Evolutionary conservation across 2,113 vertebrate genomes (phyloP).

Genomic region (Leptodactylus fuscus): DNA sequence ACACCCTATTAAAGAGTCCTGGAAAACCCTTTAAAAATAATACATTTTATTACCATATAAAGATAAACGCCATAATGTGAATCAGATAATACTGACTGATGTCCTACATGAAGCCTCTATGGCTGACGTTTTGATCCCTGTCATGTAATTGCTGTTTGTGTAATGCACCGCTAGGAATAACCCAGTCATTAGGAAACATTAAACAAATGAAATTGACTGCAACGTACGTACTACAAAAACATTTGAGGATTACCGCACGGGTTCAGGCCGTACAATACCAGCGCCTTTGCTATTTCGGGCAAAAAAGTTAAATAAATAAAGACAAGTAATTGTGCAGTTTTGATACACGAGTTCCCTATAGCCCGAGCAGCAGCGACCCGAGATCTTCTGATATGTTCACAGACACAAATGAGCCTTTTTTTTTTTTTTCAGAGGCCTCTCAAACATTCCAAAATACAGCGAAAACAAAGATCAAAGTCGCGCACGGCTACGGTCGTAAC

Average conservation of each 20-base stretch:
- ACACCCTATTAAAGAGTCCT: too few relatives aligned
- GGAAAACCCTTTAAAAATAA: too few relatives aligned
- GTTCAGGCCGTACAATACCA: not conserved
- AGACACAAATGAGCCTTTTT: constrained; percentile 45
- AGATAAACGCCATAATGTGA: too few relatives aligned
- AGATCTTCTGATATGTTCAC: constrained; percentile 44
- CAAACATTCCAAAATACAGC: constrained; percentile 60
- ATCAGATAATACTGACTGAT: too few relatives aligned
- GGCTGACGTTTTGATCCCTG: not conserved
- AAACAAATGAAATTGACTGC: not conserved
- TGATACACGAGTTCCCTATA: not conserved
- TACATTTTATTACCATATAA: too few relatives aligned
- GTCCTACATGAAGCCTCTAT: too few relatives aligned
- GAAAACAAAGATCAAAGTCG: constrained; percentile 62
- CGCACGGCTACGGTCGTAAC: constrained; percentile 55
- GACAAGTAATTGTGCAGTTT: not conserved
- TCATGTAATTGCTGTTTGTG: not conserved
- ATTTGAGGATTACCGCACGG: too few relatives aligned
- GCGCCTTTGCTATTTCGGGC: too few relatives aligned
- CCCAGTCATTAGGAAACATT: not conserved
- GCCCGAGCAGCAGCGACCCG: not conserved
- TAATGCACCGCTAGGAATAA: not conserved
- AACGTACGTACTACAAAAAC: not conserved
- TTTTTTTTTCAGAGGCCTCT: constrained; percentile 1
- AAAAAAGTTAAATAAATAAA: not conserved